Percentiles rank a stretch among this genome's conserved stretches.
phyloP scores from a whole-genome alignment of 2,113 vertebrate species.

The Ranitomeya variabilis region DNA sequence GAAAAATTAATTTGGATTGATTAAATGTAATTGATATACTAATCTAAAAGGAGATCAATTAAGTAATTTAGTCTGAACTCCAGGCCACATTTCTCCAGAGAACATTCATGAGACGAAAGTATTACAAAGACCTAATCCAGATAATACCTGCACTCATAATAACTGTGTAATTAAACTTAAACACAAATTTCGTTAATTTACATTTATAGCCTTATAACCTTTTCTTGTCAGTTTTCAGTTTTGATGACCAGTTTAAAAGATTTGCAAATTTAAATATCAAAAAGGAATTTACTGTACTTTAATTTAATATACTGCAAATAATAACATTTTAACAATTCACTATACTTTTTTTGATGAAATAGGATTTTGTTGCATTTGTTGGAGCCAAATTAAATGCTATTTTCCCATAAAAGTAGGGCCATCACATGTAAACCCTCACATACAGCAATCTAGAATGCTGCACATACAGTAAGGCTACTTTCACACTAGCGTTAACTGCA shows the following conservation, averaged over 20 bases:
- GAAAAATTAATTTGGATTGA: neutral
- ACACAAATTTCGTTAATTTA: conserved; percentile 26
- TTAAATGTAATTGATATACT: conserved; percentile 20
- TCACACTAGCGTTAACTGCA: too few species aligned
- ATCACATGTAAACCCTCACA: too few species aligned
- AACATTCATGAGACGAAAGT: conserved; percentile 19
- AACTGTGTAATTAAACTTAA: conserved; percentile 31
- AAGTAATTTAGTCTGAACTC: conserved; percentile 1
- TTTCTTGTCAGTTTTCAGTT: neutral
- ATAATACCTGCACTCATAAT: neutral
- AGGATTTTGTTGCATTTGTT: too few species aligned
- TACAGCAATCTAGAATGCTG: too few species aligned
- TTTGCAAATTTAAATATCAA: neutral
- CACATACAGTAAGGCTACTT: too few species aligned
- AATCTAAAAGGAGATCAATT: conserved; percentile 22
- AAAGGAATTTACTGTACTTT: neutral
- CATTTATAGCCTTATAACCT: neutral
- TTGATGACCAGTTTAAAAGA: neutral
- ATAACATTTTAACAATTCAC: too few species aligned
- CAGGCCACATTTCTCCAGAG: neutral
- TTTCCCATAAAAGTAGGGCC: too few species aligned
- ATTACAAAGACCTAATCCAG: conserved; percentile 4
- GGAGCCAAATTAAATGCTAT: too few species aligned
- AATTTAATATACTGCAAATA: neutral
- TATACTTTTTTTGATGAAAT: too few species aligned